Evolutionary conservation across 2,888 invertebrate genomes (phyloP), one percentile per base, ranked within the genome.

Genomic region (Mylabris sibirica): DNA sequence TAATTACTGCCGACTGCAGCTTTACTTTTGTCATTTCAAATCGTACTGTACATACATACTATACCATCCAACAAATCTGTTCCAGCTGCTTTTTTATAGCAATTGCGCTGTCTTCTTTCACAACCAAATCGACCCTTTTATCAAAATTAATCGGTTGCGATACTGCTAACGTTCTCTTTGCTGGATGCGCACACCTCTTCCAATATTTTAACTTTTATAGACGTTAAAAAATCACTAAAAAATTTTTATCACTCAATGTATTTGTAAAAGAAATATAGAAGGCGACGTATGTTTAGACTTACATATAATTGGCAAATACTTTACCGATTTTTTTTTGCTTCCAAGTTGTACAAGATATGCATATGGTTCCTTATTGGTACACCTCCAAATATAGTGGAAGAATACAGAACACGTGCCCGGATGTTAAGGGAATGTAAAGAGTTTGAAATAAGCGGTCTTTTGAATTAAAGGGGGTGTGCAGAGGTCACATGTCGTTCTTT

Each of bases 341-440:
- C 79, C 79, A 77, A 79, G 77, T 75, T 75, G 76, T 72, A 78
- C 78, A 77, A 74, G 75, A 77, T 75, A 78, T 63, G 49, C 9
- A n/a, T n/a, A 65, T 65, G 68, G 72, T 72, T 71, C 70, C 64
- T 63, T 66, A 59, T 71, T 70, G 74, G 72, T 70, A 71, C 74
- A 74, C 72, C 71, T 74, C 71, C 24, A 24, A 3, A 3, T 53
- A 22, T 53, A 53, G 53, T 53, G 6, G 20, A 53, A 53, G 53
- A 53, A 53, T 53, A 53, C 20, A 24, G 72, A 63, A 77, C 81
- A 81, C 81, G 81, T 81, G 81, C 78, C 79, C 80, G 81, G 81
- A 81, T 77, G 79, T 80, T 74, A 75, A 75, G 76, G 75, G 72
- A 74, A 76, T 75, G 70, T 74, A 73, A 72, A 70, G 72, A 76